These are phyloP conservation scores for Rhopalosiphum padi DNA, from an alignment of 1,140 invertebrate species.

Conservation along the genomic window DNA sequence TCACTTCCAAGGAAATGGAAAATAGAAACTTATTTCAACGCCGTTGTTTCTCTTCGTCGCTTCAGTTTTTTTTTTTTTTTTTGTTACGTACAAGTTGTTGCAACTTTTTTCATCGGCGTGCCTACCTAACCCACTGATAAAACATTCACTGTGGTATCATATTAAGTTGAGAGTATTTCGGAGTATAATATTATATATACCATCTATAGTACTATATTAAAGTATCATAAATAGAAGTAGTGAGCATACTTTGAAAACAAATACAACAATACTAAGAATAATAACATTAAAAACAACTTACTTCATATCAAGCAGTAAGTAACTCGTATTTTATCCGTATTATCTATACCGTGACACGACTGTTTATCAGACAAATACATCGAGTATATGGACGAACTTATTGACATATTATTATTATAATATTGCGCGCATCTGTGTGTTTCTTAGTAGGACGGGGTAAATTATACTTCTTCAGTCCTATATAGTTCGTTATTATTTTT, in stretches of 20 bases:
- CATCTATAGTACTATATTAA: not conserved
- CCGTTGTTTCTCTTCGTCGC: too few species aligned
- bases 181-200: not conserved
- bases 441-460: not conserved
- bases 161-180: not conserved
- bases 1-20: not conserved
- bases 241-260: not conserved
- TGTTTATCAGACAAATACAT: not conserved
- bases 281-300: not conserved
- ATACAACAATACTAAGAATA: too few species aligned
- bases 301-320: too few species aligned
- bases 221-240: not conserved
- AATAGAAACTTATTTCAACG: conserved; percentile 1
- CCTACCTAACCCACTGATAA: not conserved
- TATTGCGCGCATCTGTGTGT: not conserved
- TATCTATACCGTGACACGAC: too few species aligned
- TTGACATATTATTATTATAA: not conserved
- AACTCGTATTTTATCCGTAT: not conserved
- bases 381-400: not conserved
- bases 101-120: not conserved
- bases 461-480: not conserved
- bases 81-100: not conserved
- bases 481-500: not conserved
- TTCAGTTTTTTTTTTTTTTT: not conserved
- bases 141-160: not conserved